A percentile compares a stretch with the other conserved stretches of the same genome.
phyloP scores from a whole-genome alignment of 1,140 invertebrate species.

The Pentalonia nigronervosa region DNA sequence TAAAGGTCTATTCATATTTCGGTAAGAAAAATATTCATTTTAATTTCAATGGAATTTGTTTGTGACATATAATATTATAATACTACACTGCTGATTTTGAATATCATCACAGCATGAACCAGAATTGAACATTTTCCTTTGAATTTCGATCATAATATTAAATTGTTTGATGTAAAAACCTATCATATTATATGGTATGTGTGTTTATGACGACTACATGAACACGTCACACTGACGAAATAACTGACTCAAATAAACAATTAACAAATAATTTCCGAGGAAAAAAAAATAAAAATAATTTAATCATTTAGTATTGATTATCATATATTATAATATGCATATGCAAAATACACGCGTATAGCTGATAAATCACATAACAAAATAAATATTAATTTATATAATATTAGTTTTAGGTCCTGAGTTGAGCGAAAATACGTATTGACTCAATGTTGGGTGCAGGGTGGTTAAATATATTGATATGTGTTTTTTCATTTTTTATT shows the following conservation, averaged over 20 bases:
- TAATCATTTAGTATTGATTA: neutral
- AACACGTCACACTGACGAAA: neutral
- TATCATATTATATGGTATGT: neutral
- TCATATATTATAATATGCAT: neutral
- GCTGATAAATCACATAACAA: no score
- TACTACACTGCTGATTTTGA: neutral
- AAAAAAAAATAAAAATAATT: neutral
- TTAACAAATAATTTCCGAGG: neutral
- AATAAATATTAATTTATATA: no score
- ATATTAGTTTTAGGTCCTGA: no score
- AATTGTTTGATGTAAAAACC: neutral
- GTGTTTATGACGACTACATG: neutral
- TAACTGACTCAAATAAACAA: neutral
- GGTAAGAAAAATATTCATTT: neutral
- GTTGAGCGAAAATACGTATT: no score
- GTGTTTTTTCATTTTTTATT: no score
- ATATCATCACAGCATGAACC: neutral
- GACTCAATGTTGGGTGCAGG: no score
- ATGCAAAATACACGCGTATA: neutral
- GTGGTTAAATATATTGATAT: no score
- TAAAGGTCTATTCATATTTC: neutral
- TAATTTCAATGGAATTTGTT: neutral
- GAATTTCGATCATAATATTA: neutral
- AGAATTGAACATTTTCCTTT: neutral
- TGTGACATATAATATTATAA: no score